A percentile compares a stretch with the other conserved stretches of the same genome.
These are phyloP conservation scores for Lasioglossum baleicum DNA, from an alignment of 1,140 invertebrate genomes.

Conservation along the genomic window DNA sequence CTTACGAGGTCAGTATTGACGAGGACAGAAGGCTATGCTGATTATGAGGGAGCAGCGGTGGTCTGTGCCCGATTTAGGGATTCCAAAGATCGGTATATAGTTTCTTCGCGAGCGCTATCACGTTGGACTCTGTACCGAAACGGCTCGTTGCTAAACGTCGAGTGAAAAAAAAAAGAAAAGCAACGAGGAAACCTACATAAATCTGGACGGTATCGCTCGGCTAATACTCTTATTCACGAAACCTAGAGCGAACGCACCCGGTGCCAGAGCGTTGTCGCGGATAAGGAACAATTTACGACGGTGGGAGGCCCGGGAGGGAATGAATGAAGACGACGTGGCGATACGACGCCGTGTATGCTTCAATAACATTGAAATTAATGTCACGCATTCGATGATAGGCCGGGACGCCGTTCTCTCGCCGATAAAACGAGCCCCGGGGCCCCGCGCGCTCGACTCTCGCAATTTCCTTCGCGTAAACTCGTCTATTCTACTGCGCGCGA, in stretches of 20 bases:
- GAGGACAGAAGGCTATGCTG: too few species aligned
- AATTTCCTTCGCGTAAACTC: background rate
- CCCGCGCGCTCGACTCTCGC: background rate
- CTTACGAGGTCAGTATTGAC: too few species aligned
- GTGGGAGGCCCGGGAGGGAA: background rate
- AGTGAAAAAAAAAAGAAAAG: background rate
- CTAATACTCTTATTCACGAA: slow-evolving; percentile 19
- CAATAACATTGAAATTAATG: slow-evolving; percentile 14
- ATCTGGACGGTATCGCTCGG: background rate
- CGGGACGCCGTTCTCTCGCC: background rate
- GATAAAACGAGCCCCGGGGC: slow-evolving; percentile 6
- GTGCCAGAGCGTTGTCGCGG: background rate
- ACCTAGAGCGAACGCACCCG: background rate
- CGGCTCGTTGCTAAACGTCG: slow-evolving; percentile 24
- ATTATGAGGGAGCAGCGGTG: background rate
- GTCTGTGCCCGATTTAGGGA: background rate
- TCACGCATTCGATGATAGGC: background rate
- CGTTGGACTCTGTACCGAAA: slow-evolving; percentile 50
- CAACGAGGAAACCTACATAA: background rate
- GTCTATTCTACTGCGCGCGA: background rate
- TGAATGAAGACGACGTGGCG: slow-evolving; percentile 22
- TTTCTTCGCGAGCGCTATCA: slow-evolving; percentile 45
- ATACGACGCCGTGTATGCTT: background rate
- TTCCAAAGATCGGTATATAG: slow-evolving; percentile 28
- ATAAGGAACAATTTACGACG: slow-evolving; percentile 12